These are phyloP conservation scores for Aldabrachelys gigantea DNA, from an alignment of 2,113 vertebrate species.

Conservation along the genomic window DNA sequence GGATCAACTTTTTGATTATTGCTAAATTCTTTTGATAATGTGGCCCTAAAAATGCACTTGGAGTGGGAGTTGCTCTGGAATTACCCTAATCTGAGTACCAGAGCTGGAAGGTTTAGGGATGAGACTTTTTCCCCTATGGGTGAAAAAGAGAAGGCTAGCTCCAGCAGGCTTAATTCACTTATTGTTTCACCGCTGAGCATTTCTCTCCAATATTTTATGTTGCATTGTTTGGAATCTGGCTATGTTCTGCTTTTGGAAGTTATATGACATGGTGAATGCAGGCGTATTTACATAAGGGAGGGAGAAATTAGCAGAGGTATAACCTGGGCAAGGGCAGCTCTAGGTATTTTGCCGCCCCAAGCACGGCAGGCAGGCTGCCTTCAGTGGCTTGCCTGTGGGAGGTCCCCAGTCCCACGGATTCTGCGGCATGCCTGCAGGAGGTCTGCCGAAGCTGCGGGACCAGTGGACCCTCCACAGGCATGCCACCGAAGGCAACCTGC, in stretches of 20 bases:
- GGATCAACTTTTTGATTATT: background rate
- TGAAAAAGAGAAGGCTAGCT: background rate
- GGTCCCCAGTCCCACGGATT: no score
- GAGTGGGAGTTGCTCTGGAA: background rate
- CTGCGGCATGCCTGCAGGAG: no score
- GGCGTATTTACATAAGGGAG: background rate
- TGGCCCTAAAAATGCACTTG: background rate
- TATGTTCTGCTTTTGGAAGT: background rate
- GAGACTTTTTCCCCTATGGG: background rate
- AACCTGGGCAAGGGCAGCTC: background rate
- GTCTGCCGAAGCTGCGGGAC: no score
- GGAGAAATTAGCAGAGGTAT: background rate
- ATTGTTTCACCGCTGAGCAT: background rate
- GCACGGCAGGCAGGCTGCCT: no score
- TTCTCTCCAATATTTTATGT: background rate
- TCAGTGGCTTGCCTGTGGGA: no score
- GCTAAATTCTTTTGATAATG: background rate
- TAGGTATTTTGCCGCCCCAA: no score
- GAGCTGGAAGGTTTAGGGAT: background rate
- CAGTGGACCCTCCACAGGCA: no score
- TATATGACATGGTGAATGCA: background rate
- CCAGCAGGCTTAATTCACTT: background rate
- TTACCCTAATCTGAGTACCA: background rate
- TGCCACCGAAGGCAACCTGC: no score
- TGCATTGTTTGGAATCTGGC: background rate